Conservation (phyloP, 2,797 vertebrate species). For the Pyrocephalus nanus region DNA sequence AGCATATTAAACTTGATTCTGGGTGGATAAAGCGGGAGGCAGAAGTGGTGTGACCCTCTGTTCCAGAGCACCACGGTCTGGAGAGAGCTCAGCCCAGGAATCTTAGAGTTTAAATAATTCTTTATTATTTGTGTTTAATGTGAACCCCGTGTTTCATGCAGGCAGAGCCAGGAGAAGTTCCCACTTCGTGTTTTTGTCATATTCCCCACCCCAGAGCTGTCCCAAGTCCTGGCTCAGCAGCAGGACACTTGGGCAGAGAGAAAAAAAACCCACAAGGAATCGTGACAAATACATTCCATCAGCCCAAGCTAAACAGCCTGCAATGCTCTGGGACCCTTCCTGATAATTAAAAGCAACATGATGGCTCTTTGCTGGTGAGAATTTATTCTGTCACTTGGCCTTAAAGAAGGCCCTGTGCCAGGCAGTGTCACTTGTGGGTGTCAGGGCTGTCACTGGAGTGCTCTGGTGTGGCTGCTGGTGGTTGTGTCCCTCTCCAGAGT, state of each 20-base stretch:
- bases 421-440: not conserved
- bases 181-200: not conserved
- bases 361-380: slow-evolving; percentile 36
- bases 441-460: not conserved
- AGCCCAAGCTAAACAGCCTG: not conserved
- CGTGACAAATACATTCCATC: not conserved
- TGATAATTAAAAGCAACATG: not conserved
- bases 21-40: not conserved
- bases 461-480: not conserved
- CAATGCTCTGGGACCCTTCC: not conserved
- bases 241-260: accelerated
- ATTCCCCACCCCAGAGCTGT: not conserved
- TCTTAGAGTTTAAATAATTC: not conserved
- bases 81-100: not conserved
- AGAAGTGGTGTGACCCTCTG: not conserved
- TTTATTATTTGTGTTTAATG: not conserved
- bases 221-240: not conserved
- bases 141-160: not conserved
- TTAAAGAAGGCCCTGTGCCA: not conserved
- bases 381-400: slow-evolving; percentile 24
- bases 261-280: not conserved
- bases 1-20: not conserved
- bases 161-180: not conserved
- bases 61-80: not conserved
- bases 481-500: not conserved